These are phyloP conservation scores for Notarius quadriscutis DNA, from an alignment of 2,113 vertebrate species.

Conservation along the genomic window DNA sequence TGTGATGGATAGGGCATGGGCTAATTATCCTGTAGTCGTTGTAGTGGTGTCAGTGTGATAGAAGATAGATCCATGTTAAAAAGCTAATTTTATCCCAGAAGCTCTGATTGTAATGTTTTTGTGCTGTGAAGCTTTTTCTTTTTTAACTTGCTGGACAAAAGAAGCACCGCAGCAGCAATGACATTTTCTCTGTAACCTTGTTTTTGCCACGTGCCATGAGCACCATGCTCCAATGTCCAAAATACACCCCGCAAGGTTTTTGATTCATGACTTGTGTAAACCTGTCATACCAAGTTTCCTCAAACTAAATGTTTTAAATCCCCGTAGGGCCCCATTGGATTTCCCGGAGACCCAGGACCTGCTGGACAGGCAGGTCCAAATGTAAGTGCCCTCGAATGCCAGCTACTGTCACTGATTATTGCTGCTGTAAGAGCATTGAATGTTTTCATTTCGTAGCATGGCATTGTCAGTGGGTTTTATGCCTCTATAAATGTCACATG, in stretches of 20 bases:
- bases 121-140: background rate
- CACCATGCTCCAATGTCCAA: background rate
- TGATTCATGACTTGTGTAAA: background rate
- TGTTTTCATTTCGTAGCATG: constrained; percentile 19
- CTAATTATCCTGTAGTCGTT: background rate
- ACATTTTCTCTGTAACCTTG: background rate
- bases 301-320: constrained; percentile 7
- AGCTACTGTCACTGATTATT: constrained; percentile 26
- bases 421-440: background rate
- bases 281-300: background rate
- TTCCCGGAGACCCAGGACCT: constrained; percentile 80
- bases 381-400: constrained; percentile 64
- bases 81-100: background rate
- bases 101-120: background rate
- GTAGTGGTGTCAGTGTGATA: background rate
- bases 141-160: background rate
- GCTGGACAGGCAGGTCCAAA: constrained; percentile 80
- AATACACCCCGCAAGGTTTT: background rate
- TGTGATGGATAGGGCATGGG: background rate
- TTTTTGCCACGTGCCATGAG: background rate
- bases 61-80: background rate
- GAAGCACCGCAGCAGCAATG: background rate
- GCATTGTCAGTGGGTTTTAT: constrained; percentile 2
- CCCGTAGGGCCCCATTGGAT: constrained; percentile 80
- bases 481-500: constrained; percentile 26